Evolutionary conservation across 2,888 invertebrate species (phyloP), one percentile per base, ranked within the genome.

Genomic region (Molanna angustata): DNA sequence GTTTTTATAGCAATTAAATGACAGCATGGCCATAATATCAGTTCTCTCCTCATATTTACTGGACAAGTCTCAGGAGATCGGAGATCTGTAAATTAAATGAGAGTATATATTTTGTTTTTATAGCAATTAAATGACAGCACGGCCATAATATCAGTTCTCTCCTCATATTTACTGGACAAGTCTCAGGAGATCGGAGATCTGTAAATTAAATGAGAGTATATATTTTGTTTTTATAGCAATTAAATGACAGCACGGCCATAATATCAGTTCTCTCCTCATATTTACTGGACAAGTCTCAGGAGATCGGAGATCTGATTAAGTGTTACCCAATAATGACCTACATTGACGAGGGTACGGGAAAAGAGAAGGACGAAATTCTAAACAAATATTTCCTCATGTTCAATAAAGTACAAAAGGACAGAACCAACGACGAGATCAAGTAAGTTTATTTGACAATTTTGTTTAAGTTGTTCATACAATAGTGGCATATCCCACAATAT

Each of bases 231-330:
- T 77, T 79, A 44, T 72, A 92, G 78, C 93, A 94, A 73, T 72
- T 99, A 52, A 86, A 90, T 63, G 99, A 99, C 67, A 98, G 97
- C 60, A 86, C 93, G 16, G 89, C 94, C 69, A 96, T 99, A 49
- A 83, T 98, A 62, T 97, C 97, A 3, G 76, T 90, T 1, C 67
- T 99, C 46, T 83, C 88, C 41, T 90, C 95, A 1, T 86, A 84
- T 65, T 68, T 95, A 22, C 69, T 74, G 58, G 86, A 89, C 62
- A 72, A 73, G 27, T 68, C 67, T 1, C 66, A 76, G 47, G 75
- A 80, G 44, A 66, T 97, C 14, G 72, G 75, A 1, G 85, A 90
- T n/a, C 73, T 94, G 21, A 76, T 85, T 0, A 82, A 84, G 57
- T 90, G 78, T 70, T 94, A 91, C 69, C 93, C 94, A 0, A 75